Evolutionary conservation across 2,888 invertebrate genomes (phyloP), one percentile per base, ranked within the genome.

Genomic region (Melinaea menophilus): DNA sequence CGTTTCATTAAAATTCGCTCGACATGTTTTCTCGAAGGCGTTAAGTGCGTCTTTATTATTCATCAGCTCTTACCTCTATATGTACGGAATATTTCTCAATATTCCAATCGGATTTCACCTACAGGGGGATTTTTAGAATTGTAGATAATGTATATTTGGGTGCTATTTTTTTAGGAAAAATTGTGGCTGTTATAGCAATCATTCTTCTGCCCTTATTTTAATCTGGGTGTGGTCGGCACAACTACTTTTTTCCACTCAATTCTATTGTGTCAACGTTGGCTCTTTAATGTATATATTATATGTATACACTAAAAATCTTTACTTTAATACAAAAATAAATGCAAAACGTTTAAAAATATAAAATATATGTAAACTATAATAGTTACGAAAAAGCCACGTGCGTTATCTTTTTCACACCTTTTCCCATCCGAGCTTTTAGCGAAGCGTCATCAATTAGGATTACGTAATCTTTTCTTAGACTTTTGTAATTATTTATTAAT

Each of bases 1-100:
- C 56, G 65, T 61, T 63, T 67, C 67, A 67, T 65, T 65, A 74
- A 75, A 72, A 71, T 74, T 72, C 71, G 64, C 69, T 55, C 58
- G 70, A 73, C 74, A 72, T 73, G 68, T 72, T 71, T 67, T 68
- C 70, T 62, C 62, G 66, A 68, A 73, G 72, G 73, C 71, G 74
- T 73, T 78, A 81, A 81, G 81, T 80, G 79, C 76, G 76, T 72
- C 73, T 79, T 78, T 76, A 79, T 79, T 80, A 84, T 82, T 82
- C 81, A 75, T 71, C 51, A 62, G 68, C 75, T 70, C 75, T 72
- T 74, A 70, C 69, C 74, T 72, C 75, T 74, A 75, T 77, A 72
- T 71, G 59, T 47, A 51, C 22, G 51, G 31, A 51, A 31, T 72
- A 63, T 66, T 41, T 64, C 62, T 61, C 59, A 64, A 45, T 55